A percentile compares a stretch with the other conserved stretches of the same genome.
Conservation (phyloP, 1,140 invertebrate genomes). For the Oreohelix idahoensis region DNA sequence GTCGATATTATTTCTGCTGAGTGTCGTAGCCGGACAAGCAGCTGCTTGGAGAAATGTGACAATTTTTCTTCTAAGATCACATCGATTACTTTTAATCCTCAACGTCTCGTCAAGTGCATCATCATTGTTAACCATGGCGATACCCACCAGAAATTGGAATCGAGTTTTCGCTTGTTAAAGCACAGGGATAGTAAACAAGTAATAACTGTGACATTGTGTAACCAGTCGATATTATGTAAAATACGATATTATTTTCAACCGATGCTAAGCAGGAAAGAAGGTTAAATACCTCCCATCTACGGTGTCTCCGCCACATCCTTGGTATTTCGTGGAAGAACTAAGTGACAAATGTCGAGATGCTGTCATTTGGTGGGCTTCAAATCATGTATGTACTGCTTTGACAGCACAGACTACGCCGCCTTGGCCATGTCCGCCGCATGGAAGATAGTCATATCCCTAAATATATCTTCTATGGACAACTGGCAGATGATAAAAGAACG, state of each 20-base stretch:
- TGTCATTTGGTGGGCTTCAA: no score
- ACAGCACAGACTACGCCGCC: no score
- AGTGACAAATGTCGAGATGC: no score
- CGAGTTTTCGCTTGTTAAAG: neutral
- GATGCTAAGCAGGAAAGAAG: no score
- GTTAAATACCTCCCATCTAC: no score
- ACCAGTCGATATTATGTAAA: neutral
- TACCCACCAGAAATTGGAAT: neutral
- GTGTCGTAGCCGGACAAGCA: neutral
- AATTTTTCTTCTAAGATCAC: neutral
- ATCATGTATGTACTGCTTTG: no score
- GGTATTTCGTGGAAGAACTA: no score
- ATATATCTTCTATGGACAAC: no score
- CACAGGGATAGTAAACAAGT: neutral
- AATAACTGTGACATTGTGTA: neutral
- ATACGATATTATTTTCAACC: neutral
- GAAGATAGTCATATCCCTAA: no score
- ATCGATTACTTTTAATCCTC: neutral
- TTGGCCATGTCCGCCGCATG: no score
- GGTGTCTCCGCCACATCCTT: no score
- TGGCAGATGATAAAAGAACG: no score
- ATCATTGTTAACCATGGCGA: neutral
- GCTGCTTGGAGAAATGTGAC: neutral
- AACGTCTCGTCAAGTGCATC: neutral
- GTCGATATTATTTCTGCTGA: constrained; percentile 14